phyloP scores from a whole-genome alignment of 2,113 vertebrate species.

The Orcinus orca region DNA sequence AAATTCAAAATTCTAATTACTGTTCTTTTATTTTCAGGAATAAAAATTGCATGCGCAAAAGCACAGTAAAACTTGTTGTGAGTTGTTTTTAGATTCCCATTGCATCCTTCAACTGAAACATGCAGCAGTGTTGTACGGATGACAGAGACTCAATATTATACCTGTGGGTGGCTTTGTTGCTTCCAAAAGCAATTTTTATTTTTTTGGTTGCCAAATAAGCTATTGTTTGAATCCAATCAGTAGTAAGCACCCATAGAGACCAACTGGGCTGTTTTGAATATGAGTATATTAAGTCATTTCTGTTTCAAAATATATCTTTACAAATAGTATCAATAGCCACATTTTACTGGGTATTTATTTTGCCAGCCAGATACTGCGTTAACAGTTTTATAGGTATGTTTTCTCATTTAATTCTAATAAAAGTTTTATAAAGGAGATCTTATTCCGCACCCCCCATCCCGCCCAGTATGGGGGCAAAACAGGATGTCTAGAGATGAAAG shows the following conservation, averaged over 20 bases:
- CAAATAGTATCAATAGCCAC: neutral
- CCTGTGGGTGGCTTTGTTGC: neutral
- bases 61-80: neutral
- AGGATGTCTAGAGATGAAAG: neutral
- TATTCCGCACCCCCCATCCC: rapidly evolving
- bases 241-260: neutral
- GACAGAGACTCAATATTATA: neutral
- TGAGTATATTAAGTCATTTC: neutral
- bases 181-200: neutral
- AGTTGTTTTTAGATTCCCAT: neutral
- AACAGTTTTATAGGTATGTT: neutral
- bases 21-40: constrained; percentile 19
- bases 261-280: neutral
- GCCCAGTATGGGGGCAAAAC: neutral
- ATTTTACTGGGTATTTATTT: constrained; percentile 15
- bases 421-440: neutral
- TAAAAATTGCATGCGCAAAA: neutral
- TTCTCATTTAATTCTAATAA: neutral
- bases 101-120: neutral
- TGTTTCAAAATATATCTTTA: neutral
- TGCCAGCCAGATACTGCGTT: neutral
- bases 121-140: neutral
- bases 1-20: neutral
- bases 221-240: neutral
- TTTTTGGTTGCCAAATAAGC: neutral